phyloP scores from a whole-genome alignment of 1,140 invertebrate genomes.

The Nixonia krombeini region DNA sequence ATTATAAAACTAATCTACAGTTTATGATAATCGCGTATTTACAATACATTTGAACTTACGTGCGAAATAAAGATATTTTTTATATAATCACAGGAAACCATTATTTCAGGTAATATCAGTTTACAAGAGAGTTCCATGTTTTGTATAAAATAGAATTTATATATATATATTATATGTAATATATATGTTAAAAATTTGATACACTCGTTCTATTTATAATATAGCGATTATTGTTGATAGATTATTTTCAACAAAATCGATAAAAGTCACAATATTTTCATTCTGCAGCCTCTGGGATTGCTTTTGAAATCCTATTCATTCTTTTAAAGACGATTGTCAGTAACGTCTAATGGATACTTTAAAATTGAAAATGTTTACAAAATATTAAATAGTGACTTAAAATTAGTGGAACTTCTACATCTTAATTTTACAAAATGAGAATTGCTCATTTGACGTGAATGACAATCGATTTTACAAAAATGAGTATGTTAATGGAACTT shows the following conservation, averaged over 20 bases:
- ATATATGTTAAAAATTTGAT: constrained; percentile 66
- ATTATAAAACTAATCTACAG: constrained; percentile 33
- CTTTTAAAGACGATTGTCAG: too few species aligned
- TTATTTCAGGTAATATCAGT: constrained; percentile 41
- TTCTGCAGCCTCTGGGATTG: too few species aligned
- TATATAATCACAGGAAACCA: constrained; percentile 49
- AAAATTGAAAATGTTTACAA: too few species aligned
- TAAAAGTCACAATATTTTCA: neutral
- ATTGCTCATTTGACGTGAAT: too few species aligned
- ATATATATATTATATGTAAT: constrained; percentile 33
- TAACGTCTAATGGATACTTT: too few species aligned
- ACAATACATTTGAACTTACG: constrained; percentile 37
- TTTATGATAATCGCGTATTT: constrained; percentile 29
- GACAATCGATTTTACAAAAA: too few species aligned
- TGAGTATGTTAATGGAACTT: too few species aligned
- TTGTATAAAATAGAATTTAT: constrained; percentile 63
- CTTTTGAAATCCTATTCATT: too few species aligned
- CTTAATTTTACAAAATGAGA: too few species aligned
- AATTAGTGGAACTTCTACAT: too few species aligned
- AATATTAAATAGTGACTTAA: too few species aligned
- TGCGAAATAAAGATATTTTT: constrained; percentile 38
- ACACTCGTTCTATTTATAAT: constrained; percentile 54
- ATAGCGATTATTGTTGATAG: constrained; percentile 29
- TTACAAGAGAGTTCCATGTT: constrained; percentile 32
- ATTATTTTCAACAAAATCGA: constrained; percentile 22